Base-by-base conservation (phyloP, 2,888 invertebrate species). In the Leptinotarsa haldemani region DNA sequence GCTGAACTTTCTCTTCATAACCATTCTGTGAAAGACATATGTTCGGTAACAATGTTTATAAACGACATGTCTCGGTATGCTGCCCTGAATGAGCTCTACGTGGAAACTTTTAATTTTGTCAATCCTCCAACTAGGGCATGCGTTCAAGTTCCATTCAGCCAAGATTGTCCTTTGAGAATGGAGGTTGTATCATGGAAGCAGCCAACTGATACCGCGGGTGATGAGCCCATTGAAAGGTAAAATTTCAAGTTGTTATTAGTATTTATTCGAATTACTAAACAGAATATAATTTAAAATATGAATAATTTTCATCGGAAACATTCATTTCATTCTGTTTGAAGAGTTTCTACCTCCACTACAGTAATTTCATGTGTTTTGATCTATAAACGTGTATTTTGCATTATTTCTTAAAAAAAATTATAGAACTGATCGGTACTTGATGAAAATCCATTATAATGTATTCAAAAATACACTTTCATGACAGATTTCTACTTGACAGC, bases 111-210 rank as follows among this genome's bases (percentile, higher is more conserved):
- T 84, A 90, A 90, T 81, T 92, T 93, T 87, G 88, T 91, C 56
- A 94, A 95, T 88, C 97, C 97, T 50, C 97, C 97, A 12, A 94
- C 94, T 1, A 90, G 97, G 69, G 94, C 95, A 1, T 97, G 96
- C 84, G 94, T 96, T 22, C 93, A 96, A 85, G 85, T 87, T 70
- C 95, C 95, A 18, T 88, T 95, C 79, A 92, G 93, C 25, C 87
- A 87, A 56, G 90, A 92, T 80, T 92, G 93, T 67, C 95, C 95
- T 76, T 90, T 96, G 68, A 90, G 94, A 74, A 88, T 96, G 82
- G 95, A 95, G 83, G 95, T 94, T 72, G 90, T 94, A 69, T 92
- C 93, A 30, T 92, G 90, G 88, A 89, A 85, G 78, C 74, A 77
- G 18, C 74, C 82, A 4, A 73, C 69, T 18, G 75, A 77, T 46